Evolutionary conservation across 2,888 invertebrate species (phyloP), one percentile per base, ranked within the genome.

Genomic region (Nasonovia ribisnigri): DNA sequence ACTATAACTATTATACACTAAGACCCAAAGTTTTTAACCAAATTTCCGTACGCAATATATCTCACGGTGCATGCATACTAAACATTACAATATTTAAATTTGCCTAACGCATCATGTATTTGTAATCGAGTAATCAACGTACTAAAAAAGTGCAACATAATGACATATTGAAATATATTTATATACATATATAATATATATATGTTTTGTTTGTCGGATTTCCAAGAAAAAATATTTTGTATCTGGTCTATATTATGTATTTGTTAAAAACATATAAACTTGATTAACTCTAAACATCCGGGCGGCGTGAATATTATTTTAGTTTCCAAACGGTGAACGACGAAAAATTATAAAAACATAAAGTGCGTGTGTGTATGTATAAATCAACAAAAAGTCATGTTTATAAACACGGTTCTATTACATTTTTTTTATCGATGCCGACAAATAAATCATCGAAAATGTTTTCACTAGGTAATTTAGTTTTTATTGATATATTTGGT

Each of bases 231-330:
- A 92, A 60, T 11, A n/a, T 54, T 84, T 57, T 91, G 6, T 84
- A 54, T 42, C 43, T 43, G 24, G 8, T 43, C 26, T 87, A 20
- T 67, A 54, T 46, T 46, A n/a, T 36, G 36, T 13, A 24, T 92
- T 88, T 42, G 16, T 48, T 46, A 42, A 92, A 88, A 92, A 87
- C 26, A 29, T n/a, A 46, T 46, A 42, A 46, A 91, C 67, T 51
- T 16, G 48, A 11, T 42, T 42, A 48, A 92, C 20, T 67, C 36
- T 60, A 92, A 87, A 92, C 60, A 88, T 92, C 87, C 88, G 92
- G 86, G 24, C n/a, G 46, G 43, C 20, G 29, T 20, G 20, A 51
- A 46, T 84, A 42, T 91, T 77, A 77, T 54, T 86, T 54, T 57
- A 57, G 20, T 36, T 92, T 48, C 51, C 51, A 48, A 48, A 60